Evolutionary conservation across 1,140 invertebrate species (phyloP), one percentile per base, ranked within the genome.

Genomic region (Alviniconcha marisindica): DNA sequence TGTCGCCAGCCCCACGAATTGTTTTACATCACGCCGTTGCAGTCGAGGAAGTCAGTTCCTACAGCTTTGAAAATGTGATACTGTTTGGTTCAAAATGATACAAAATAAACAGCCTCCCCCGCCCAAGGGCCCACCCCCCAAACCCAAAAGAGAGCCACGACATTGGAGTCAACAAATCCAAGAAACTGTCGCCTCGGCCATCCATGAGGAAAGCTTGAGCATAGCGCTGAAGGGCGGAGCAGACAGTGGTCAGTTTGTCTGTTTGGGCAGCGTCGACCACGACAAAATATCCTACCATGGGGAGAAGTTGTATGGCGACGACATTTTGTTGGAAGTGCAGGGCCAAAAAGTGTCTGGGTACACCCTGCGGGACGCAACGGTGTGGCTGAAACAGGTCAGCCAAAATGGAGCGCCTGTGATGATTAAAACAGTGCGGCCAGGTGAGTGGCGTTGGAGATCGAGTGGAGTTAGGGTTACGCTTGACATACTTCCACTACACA

Each of bases 291-390:
- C 90, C 81, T 94, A 94, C 78, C 91, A 93, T 85, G 91, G 87
- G 78, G 94, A 94, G 4, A 89, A 89, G 76, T 85, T 93, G 33
- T 87, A 89, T 48, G 40, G 83, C 28, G 91, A 92, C 38, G 95
- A 95, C 89, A 92, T 96, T 74, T 90, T 96, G 73, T 86, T 96
- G 76, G 95, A 96, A 88, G 93, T 96, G 76, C 95, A 96, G 90
- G 95, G 94, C 54, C 94, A 95, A 88, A 95, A 95, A 92, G 94
- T 96, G 83, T 94, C 95, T 78, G 95, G 95, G 42, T 95, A 95
- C 87, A 96, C 95, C 0, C 93, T 94, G 87, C 89, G 93, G 83
- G 95, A 96, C 91, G 94, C 95, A 12, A 92, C 93, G 42, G 93
- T 94, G 38, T 94, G 95, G 93, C 87, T 95, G 28, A 94, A 95